phyloP scores from a whole-genome alignment of 1,140 invertebrate genomes.

The Akabosia matsudoensis region DNA sequence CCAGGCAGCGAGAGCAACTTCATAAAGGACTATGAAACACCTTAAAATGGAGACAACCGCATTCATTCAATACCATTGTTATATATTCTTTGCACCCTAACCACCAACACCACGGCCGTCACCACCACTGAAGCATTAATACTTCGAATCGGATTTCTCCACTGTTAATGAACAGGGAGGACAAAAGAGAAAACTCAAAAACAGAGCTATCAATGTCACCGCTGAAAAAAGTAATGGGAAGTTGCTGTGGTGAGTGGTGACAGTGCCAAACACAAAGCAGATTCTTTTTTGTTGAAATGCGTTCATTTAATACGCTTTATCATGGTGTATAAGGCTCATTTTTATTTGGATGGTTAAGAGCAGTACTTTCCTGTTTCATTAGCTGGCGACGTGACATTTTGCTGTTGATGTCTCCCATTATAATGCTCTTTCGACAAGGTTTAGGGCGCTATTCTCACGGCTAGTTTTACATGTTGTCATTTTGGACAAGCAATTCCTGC shows the following conservation, averaged over 20 bases:
- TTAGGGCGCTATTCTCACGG: too few species aligned
- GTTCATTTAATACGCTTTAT: not conserved
- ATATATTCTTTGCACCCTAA: not conserved
- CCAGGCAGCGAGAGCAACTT: not conserved
- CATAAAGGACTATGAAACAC: not conserved
- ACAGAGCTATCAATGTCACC: slow-evolving; percentile 17
- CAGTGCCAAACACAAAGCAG: not conserved
- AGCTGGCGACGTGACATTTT: not conserved
- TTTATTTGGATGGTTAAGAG: not conserved
- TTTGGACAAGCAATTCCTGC: too few species aligned
- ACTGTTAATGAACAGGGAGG: not conserved
- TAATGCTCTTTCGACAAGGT: too few species aligned
- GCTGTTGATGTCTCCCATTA: too few species aligned
- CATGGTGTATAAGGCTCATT: not conserved
- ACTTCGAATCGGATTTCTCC: not conserved
- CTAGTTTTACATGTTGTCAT: too few species aligned
- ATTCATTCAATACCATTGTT: slow-evolving; percentile 2
- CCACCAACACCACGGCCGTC: not conserved
- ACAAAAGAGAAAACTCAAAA: slow-evolving; percentile 4
- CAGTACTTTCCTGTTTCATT: not conserved
- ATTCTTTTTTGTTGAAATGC: not conserved
- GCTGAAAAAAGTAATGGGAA: not conserved
- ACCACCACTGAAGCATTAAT: not conserved
- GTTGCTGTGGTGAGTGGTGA: not conserved
- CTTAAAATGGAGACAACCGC: not conserved